Conservation (phyloP, 2,113 vertebrate genomes). For the Scatophagus argus region DNA sequence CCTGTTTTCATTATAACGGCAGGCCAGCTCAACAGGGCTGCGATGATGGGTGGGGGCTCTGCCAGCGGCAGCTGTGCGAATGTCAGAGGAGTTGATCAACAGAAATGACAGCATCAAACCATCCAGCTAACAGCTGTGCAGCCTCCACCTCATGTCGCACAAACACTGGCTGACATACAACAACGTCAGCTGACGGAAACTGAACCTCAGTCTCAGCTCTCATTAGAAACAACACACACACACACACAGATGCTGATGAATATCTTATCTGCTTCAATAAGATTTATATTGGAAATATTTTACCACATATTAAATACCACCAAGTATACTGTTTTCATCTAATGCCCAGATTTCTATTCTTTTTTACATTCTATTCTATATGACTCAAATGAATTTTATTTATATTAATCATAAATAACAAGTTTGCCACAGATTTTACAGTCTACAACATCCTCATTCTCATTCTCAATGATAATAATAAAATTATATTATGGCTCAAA, state of each 20-base stretch:
- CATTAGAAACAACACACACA: constrained; percentile 2
- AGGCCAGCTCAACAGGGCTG: not conserved
- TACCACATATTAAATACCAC: too few species aligned
- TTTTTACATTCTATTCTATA: not conserved
- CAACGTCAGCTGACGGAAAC: not conserved
- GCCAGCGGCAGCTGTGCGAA: constrained; percentile 36
- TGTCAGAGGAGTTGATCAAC: constrained; percentile 49
- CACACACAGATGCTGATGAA: not conserved
- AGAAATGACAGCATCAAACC: constrained; percentile 44
- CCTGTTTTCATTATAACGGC: constrained; percentile 42
- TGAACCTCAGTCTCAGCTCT: constrained; percentile 9
- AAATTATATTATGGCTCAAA: too few species aligned
- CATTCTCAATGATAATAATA: too few species aligned
- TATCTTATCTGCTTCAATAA: not conserved
- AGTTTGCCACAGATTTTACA: not conserved
- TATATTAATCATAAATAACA: not conserved
- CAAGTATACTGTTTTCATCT: not conserved
- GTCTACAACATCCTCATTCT: not conserved
- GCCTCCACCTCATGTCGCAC: constrained; percentile 34
- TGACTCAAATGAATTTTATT: too few species aligned
- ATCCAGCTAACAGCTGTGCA: constrained; percentile 53
- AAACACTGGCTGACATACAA: constrained; percentile 29
- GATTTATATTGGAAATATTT: not conserved
- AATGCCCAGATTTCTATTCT: not conserved
- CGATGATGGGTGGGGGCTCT: not conserved